phyloP scores from a whole-genome alignment of 2,797 vertebrate genomes.

The Phaenicophaeus curvirostris region DNA sequence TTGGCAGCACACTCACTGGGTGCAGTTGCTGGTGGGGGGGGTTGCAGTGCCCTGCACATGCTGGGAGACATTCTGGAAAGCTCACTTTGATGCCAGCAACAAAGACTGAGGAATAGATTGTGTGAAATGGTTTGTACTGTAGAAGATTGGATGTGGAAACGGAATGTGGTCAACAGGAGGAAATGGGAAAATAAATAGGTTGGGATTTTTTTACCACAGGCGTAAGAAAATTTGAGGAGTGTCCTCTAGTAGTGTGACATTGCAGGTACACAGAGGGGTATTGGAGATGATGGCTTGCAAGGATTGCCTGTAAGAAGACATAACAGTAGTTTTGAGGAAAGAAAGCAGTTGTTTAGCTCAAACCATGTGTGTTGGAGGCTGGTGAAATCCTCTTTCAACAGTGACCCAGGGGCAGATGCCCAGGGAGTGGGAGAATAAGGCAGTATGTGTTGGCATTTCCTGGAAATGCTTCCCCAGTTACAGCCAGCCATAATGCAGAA shows the following conservation, averaged over 20 bases:
- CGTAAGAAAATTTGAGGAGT: not conserved
- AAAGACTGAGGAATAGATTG: too few species aligned
- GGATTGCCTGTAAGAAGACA: not conserved
- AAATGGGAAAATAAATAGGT: not conserved
- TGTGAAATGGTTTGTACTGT: not conserved
- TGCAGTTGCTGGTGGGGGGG: too few species aligned
- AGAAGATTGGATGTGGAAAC: fast-evolving
- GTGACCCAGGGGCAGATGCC: not conserved
- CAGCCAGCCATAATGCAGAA: fast-evolving
- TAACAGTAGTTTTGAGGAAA: not conserved
- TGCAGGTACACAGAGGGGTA: not conserved
- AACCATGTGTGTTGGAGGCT: not conserved
- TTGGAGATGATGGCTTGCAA: too few species aligned
- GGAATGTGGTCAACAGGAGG: not conserved
- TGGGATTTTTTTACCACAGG: not conserved
- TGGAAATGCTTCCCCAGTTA: not conserved
- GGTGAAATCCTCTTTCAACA: not conserved
- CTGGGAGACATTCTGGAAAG: fast-evolving
- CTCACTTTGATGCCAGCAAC: fast-evolving
- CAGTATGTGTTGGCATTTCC: fast-evolving
- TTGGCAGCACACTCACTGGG: fast-evolving
- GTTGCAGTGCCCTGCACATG: fast-evolving
- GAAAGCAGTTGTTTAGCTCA: not conserved
- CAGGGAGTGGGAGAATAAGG: not conserved
- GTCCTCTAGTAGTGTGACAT: fast-evolving